These are phyloP conservation scores for Meandrina meandrites DNA, from an alignment of 92 coral and sea anemone species.

Conservation along the genomic window DNA sequence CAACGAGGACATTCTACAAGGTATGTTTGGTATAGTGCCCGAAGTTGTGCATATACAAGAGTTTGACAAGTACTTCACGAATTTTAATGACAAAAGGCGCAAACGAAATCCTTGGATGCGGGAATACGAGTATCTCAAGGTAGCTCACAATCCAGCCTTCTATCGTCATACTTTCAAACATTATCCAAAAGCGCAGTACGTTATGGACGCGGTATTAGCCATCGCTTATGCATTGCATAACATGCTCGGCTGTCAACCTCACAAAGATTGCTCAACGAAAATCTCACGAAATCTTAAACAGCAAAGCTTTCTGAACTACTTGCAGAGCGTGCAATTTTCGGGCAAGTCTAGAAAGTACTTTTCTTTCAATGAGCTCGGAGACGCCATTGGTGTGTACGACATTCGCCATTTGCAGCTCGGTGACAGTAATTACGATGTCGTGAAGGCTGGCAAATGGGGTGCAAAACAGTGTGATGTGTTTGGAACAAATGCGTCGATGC, in stretches of 20 bases:
- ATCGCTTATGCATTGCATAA: conserved; percentile 81
- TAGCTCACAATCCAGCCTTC: conserved; percentile 78
- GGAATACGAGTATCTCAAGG: conserved; percentile 72
- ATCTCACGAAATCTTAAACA: conserved; percentile 30
- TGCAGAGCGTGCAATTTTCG: conserved; percentile 69
- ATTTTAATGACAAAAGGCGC: conserved; percentile 77
- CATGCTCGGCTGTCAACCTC: conserved; percentile 74
- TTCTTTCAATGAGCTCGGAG: conserved; percentile 70
- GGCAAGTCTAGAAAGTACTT: conserved; percentile 71
- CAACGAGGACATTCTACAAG: conserved; percentile 62
- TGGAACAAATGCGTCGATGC: conserved; percentile 1
- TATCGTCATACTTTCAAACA: conserved; percentile 67
- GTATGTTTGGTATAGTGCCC: conserved; percentile 84
- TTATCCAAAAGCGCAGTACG: conserved; percentile 84
- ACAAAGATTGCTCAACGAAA: conserved; percentile 59
- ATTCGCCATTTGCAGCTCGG: conserved; percentile 62
- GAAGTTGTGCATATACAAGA: conserved; percentile 64
- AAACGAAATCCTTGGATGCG: conserved; percentile 82
- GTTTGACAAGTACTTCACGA: conserved; percentile 77
- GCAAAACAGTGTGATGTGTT: neutral
- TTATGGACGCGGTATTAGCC: conserved; percentile 87
- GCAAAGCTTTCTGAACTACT: conserved; percentile 46
- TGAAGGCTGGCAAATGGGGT: conserved; percentile 79
- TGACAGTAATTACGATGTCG: conserved; percentile 63
- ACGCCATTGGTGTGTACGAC: conserved; percentile 81